phyloP scores from a whole-genome alignment of 1,140 invertebrate species.

The Drosophila neocordata region DNA sequence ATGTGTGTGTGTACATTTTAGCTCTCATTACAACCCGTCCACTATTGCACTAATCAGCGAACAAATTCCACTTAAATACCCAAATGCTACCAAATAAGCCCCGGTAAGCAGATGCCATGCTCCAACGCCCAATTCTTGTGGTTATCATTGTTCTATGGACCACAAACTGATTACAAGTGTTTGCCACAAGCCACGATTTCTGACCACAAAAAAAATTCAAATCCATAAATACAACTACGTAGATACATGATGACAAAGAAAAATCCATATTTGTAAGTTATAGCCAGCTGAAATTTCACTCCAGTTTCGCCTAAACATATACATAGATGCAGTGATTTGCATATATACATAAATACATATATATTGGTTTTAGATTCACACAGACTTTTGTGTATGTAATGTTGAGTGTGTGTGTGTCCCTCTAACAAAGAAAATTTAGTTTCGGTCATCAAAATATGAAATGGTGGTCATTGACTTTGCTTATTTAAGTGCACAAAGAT shows the following conservation, averaged over 20 bases:
- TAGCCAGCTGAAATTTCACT: conserved; percentile 44
- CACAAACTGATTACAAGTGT: background rate
- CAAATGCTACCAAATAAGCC: conserved; percentile 49
- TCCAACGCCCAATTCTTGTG: conserved; percentile 21
- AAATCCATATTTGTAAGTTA: conserved; percentile 74
- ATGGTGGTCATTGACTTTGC: background rate
- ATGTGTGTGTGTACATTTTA: background rate
- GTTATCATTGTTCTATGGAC: background rate
- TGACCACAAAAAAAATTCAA: background rate
- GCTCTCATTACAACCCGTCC: conserved; percentile 16
- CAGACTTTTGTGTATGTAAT: conserved; percentile 31
- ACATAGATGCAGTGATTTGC: conserved; percentile 51
- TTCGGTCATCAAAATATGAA: conserved; percentile 39
- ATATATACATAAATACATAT: conserved; percentile 40
- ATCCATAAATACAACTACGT: background rate
- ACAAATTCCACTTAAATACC: conserved; percentile 71
- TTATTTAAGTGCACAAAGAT: conserved; percentile 1
- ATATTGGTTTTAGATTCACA: conserved; percentile 30
- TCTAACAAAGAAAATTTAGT: conserved; percentile 42
- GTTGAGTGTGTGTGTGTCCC: conserved; percentile 29
- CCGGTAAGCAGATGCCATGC: conserved; percentile 22
- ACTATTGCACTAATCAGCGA: conserved; percentile 57
- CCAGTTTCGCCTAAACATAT: conserved; percentile 31
- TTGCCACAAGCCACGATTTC: conserved; percentile 4
- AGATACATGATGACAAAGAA: conserved; percentile 31